Evolutionary conservation across 2,797 vertebrate species (phyloP), one percentile per base, ranked within the genome.

Genomic region (Schizopygopsis malacanthus): DNA sequence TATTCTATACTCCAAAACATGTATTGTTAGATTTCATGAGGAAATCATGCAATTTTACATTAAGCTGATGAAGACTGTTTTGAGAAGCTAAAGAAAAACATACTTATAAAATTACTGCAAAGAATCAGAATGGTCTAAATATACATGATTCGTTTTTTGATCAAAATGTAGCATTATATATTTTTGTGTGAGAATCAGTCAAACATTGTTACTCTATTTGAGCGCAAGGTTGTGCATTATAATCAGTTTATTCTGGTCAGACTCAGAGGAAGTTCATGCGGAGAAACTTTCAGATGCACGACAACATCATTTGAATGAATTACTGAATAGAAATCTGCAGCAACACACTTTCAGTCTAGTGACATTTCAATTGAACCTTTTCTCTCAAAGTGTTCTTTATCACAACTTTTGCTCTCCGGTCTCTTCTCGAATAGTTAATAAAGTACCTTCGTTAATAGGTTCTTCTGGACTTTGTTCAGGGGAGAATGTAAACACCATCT

Each of bases 391-490:
- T 18, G 28, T 37, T 67, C 15, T 33, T 65, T 65, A 33, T 37
- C 28, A 37, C n/a, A 25, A 12, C 20, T 16, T 52, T 75, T 25
- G 22, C n/a, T 41, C 6, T 43, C 20, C n/a, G 28, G 4, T 45
- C 8, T 59, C 3, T 61, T n/a, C n/a, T 4, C 25, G 25, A 11
- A n/a, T 25, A 33, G 7, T 33, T 52, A 52, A 47, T 81, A 15
- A 22, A 52, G 6, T 12, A 50, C 18, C 61, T 11, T 22, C 15
- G 13, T 87, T 84, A 22, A 20, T 22, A 56, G 54, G 2, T 56
- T 4, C n/a, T 37, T 2, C 25, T 85, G 18, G 45, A 52, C 85
- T 41, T 93, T n/a, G 50, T 81, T 11, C 92, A 92, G 92, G 93
- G 93, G 63, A 90, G 90, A 70, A 65, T 76, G 76, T 47, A 25